Evolutionary conservation across 2,113 vertebrate species (phyloP).

Genomic region (Microcebus jonahi): DNA sequence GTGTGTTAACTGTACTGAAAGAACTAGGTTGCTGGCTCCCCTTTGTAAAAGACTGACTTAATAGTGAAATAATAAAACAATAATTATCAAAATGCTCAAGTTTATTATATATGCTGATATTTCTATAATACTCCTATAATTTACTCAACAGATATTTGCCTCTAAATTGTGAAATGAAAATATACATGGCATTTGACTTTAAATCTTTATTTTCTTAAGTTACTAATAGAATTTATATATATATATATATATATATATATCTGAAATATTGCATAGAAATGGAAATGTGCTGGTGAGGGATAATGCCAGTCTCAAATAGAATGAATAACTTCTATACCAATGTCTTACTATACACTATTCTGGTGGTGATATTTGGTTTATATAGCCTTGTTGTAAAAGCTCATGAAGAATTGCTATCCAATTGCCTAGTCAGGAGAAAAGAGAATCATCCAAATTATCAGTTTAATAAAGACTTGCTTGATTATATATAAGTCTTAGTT

Average conservation of each 20-base stretch:
- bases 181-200: not conserved
- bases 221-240: not conserved
- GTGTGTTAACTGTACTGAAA: not conserved
- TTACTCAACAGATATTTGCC: not conserved
- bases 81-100: not conserved
- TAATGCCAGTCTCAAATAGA: not conserved
- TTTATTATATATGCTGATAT: not conserved
- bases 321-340: not conserved
- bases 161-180: not conserved
- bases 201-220: not conserved
- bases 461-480: not conserved
- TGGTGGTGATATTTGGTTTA: not conserved
- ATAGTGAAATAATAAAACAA: not conserved
- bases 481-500: not conserved
- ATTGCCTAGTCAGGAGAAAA: not conserved
- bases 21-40: not conserved
- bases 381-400: not conserved
- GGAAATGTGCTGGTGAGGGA: not conserved
- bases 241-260: not conserved
- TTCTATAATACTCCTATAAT: not conserved
- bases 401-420: not conserved
- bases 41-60: not conserved
- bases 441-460: not conserved
- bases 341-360: not conserved
- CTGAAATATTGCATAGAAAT: not conserved